These are phyloP conservation scores for Panthera tigris DNA, from an alignment of 2,113 vertebrate genomes.

Conservation along the genomic window DNA sequence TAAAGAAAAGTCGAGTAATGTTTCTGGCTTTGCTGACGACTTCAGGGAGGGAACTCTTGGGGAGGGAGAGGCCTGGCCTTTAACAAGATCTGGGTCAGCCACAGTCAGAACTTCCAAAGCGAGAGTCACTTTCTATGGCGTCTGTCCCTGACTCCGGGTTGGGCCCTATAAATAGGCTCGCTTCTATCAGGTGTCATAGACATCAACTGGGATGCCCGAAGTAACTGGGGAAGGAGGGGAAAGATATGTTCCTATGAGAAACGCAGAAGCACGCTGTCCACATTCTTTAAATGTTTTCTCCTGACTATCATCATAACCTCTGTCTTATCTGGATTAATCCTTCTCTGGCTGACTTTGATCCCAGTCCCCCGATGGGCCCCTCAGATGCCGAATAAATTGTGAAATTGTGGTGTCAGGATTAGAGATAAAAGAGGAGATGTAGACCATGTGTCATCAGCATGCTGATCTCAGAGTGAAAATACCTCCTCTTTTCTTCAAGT, in stretches of 20 bases:
- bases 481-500: background rate
- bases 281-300: conserved; percentile 73
- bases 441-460: conserved; percentile 54
- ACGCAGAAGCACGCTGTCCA: background rate
- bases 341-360: conserved; percentile 72
- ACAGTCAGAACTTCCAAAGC: background rate
- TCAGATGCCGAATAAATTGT: conserved; percentile 57
- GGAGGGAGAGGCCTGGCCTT: background rate
- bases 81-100: background rate
- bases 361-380: conserved; percentile 12
- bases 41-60: background rate
- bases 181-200: background rate
- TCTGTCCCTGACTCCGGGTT: background rate
- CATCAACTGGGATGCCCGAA: background rate
- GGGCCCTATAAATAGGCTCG: background rate
- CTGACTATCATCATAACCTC: conserved; percentile 58
- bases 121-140: background rate
- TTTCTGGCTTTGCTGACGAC: background rate
- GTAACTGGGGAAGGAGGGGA: background rate
- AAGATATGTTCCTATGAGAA: background rate
- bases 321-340: conserved; percentile 75
- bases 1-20: background rate
- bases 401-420: conserved; percentile 66
- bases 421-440: conserved; percentile 64
- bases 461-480: conserved; percentile 41